phyloP scores from a whole-genome alignment of 2,113 vertebrate genomes.

The Tetraodon nigroviridis region DNA sequence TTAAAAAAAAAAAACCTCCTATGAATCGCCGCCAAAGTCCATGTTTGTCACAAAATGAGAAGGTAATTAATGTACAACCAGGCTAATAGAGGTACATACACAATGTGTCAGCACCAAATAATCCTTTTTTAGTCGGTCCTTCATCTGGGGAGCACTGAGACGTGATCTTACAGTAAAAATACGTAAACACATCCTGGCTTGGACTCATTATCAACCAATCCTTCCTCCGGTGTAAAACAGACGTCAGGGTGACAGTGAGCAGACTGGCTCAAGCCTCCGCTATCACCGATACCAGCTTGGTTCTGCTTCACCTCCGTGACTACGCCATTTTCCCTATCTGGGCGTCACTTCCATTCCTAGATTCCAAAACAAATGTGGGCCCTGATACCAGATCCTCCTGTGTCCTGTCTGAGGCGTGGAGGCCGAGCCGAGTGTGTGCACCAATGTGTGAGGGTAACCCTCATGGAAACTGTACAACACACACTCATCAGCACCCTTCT shows the following conservation, averaged over 20 bases:
- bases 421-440: constrained; percentile 2
- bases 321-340: constrained; percentile 59
- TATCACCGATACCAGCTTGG: constrained; percentile 34
- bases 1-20: too few relatives aligned
- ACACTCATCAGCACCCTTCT: too few relatives aligned
- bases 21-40: too few relatives aligned
- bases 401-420: constrained; percentile 25
- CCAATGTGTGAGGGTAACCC: neutral
- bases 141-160: constrained; percentile 16
- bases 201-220: constrained; percentile 15
- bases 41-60: constrained; percentile 6
- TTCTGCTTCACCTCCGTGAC: constrained; percentile 38
- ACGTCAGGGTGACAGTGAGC: constrained; percentile 51
- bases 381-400: constrained; percentile 36
- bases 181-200: constrained; percentile 25
- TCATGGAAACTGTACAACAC: constrained; percentile 17
- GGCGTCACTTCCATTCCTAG: constrained; percentile 30
- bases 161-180: constrained; percentile 1
- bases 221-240: constrained; percentile 37
- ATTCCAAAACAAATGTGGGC: constrained; percentile 56
- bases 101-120: constrained; percentile 13
- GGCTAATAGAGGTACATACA: neutral
- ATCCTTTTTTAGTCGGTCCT: constrained; percentile 4
- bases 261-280: constrained; percentile 34
- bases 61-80: constrained; percentile 14